A percentile compares a stretch with the other conserved stretches of the same genome.
phyloP scores from a whole-genome alignment of 2,797 vertebrate genomes.

The Coregonus sp. region DNA sequence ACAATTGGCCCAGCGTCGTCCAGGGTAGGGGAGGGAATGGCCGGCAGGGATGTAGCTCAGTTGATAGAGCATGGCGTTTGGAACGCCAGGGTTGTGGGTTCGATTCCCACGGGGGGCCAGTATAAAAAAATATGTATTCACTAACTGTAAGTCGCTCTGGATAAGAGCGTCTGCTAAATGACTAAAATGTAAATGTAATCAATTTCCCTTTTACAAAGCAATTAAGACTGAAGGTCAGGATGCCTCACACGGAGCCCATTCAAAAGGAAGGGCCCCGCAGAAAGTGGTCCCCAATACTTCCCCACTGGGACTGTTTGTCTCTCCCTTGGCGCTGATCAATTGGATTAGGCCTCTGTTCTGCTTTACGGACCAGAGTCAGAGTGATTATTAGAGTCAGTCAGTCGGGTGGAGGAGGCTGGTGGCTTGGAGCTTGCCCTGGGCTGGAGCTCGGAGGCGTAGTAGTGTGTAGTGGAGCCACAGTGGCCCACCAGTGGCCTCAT shows the following conservation, averaged over 20 bases:
- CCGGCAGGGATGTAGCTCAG: no score
- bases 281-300: slow-evolving; percentile 10
- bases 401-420: slow-evolving; percentile 4
- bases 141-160: no score
- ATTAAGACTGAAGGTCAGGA: slow-evolving; percentile 38
- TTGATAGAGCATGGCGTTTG: no score
- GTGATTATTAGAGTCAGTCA: not conserved
- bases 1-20: no score
- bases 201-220: slow-evolving; percentile 23
- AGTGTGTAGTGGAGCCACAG: no score
- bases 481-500: not conserved
- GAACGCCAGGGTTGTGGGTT: no score
- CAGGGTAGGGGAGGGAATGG: no score
- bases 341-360: slow-evolving; percentile 33
- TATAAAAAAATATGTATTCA: no score
- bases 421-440: not conserved
- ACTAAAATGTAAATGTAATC: no score
- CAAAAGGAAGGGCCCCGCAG: not conserved
- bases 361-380: not conserved
- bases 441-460: not conserved
- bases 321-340: slow-evolving; percentile 30
- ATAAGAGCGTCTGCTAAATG: no score
- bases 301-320: slow-evolving; percentile 18
- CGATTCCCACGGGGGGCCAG: no score
- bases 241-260: slow-evolving; percentile 16